phyloP scores from a whole-genome alignment of 2,888 invertebrate genomes.

The Bugulina stolonifera region DNA sequence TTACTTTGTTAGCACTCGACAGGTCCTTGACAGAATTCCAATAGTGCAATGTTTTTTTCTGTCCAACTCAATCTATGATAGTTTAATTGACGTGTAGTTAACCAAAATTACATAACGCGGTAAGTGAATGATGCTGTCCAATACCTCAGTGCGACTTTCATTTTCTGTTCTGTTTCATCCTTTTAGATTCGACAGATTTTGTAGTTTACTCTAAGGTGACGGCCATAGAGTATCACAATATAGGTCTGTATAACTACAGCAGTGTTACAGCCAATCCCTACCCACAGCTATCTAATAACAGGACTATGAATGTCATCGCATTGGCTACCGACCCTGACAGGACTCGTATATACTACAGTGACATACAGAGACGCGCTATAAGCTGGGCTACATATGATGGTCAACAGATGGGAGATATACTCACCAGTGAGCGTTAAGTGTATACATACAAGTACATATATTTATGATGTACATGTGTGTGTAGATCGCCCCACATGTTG shows the following conservation, averaged over 20 bases:
- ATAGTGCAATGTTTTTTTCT: no score
- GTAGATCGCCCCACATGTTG: no score
- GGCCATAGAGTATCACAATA: slow-evolving; percentile 65
- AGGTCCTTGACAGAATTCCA: no score
- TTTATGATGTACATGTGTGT: slow-evolving; percentile 9
- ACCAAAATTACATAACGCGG: no score
- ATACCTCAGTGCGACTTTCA: no score
- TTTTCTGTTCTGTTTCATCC: no score
- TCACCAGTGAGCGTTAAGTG: slow-evolving; percentile 39
- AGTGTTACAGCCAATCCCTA: not conserved
- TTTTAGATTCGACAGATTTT: slow-evolving; percentile 58
- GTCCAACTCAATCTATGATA: no score
- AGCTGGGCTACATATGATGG: slow-evolving; percentile 77
- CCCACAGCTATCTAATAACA: slow-evolving; percentile 37
- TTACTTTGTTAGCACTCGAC: no score
- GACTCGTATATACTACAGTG: slow-evolving; percentile 74
- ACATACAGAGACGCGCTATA: slow-evolving; percentile 78
- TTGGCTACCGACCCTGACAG: slow-evolving; percentile 70
- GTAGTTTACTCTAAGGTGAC: slow-evolving; percentile 76
- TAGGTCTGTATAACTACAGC: not conserved
- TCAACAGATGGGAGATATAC: slow-evolving; percentile 64
- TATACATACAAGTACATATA: slow-evolving; percentile 17
- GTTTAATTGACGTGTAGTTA: no score
- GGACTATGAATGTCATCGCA: slow-evolving; percentile 78
- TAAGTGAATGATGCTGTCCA: no score